Base-by-base conservation (phyloP, 2,888 invertebrate genomes). In the Leuctra nigra region DNA sequence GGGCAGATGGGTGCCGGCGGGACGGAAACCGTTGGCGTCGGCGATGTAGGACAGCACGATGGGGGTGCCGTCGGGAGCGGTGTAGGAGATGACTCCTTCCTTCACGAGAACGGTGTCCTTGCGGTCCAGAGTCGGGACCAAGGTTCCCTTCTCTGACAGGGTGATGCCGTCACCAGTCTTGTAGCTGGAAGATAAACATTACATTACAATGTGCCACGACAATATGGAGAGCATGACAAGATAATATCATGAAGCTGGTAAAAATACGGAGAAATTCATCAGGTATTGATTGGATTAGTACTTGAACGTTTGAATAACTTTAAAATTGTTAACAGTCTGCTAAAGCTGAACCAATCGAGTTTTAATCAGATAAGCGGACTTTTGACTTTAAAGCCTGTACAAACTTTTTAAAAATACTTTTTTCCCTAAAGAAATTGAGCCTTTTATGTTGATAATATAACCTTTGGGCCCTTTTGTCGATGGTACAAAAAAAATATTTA, bases 51-150 rank as follows among this genome's bases (percentile, higher is more conserved):
- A 56, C 41, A 64, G 54, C 7, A 50, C 39, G 60, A 64, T 58
- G 47, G 60, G 60, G 7, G 25, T 57, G 25, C 63, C 65, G 20
- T 63, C 63, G 4, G 64, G 65, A 36, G 61, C 52, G 38, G 47
- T 60, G 60, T 65, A 65, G 20, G 61, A 59, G 57, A 60, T 56
- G 29, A 62, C 56, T 16, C 64, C 64, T 25, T 63, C 46, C 57
- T 66, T 63, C 29, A 64, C 63, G 22, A 64, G 59, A 20, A 64
- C 62, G 33, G 58, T 52, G 41, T 59, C 64, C 23, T 24, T 61
- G 7, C 60, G 61, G 1, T 63, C 61, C 25, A 56, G 39, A 35
- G 57, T 63, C 25, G 62, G 58, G 54, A 61, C 61, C 52, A 63
- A 56, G 16, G 58, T 59, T 11, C 63, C 64, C 23, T 62, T 55